Evolutionary conservation across 2,113 vertebrate species (phyloP).

Genomic region (Onychostruthus taczanowskii): DNA sequence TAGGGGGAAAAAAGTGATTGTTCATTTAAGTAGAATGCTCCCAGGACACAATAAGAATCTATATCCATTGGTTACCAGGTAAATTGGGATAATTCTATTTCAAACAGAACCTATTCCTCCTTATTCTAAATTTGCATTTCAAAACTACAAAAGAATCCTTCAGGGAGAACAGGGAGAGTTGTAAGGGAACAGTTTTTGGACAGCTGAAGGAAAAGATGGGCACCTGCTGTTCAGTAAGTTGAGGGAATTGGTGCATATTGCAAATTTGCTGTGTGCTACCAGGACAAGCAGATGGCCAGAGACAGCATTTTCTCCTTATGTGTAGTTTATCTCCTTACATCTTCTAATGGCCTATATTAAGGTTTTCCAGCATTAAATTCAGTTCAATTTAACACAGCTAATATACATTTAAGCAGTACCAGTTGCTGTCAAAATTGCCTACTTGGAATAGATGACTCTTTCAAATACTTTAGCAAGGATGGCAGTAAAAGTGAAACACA

Average conservation of each 20-base stretch:
- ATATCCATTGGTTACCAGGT: not conserved
- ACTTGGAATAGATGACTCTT: not conserved
- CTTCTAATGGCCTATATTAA: slow-evolving; percentile 44
- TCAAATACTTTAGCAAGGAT: not conserved
- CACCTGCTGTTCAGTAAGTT: slow-evolving; percentile 63
- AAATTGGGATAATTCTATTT: slow-evolving; percentile 20
- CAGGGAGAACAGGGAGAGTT: not conserved
- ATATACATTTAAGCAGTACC: not conserved
- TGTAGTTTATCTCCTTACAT: slow-evolving; percentile 42
- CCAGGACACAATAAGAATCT: not conserved
- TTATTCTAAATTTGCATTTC: slow-evolving; percentile 40
- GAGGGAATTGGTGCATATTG: slow-evolving; percentile 55
- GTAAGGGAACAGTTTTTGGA: slow-evolving; percentile 29
- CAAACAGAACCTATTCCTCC: slow-evolving; percentile 25
- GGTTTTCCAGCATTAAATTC: slow-evolving; percentile 6
- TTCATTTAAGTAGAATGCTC: slow-evolving; percentile 23
- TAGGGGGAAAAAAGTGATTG: not conserved
- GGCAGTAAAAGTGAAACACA: not conserved
- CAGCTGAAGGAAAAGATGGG: slow-evolving; percentile 59
- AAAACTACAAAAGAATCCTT: slow-evolving; percentile 22
- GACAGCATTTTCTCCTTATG: slow-evolving; percentile 35
- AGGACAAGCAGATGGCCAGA: slow-evolving; percentile 65
- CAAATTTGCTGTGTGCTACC: slow-evolving; percentile 29
- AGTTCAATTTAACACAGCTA: slow-evolving; percentile 23
- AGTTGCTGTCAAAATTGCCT: slow-evolving; percentile 8